phyloP scores from a whole-genome alignment of 2,113 vertebrate genomes.

The Atractosteus spatula region DNA sequence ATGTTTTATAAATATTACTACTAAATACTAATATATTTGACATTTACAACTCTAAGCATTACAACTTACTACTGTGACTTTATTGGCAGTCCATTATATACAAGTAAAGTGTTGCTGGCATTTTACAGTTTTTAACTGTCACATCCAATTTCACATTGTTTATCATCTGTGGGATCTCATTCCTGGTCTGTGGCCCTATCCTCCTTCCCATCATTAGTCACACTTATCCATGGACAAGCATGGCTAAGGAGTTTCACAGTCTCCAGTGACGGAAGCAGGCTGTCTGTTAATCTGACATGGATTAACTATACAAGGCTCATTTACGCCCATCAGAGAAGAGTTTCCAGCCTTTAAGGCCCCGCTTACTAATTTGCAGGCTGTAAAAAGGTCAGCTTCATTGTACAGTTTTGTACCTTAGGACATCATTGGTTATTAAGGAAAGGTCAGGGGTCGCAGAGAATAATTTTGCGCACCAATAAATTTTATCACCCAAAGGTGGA shows the following conservation, averaged over 20 bases:
- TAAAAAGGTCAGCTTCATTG: not conserved
- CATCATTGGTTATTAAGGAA: not conserved
- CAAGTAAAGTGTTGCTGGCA: too few relatives aligned
- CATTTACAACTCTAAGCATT: too few relatives aligned
- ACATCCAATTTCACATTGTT: too few relatives aligned
- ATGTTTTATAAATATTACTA: too few relatives aligned
- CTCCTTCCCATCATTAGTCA: not conserved
- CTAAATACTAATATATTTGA: too few relatives aligned
- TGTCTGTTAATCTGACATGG: not conserved
- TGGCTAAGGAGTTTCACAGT: not conserved
- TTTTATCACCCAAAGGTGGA: not conserved
- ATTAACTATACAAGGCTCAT: constrained; percentile 9
- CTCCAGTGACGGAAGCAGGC: not conserved
- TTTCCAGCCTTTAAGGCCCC: not conserved
- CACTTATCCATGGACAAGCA: not conserved
- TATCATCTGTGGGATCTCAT: too few relatives aligned
- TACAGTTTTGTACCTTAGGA: not conserved
- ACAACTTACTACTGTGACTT: too few relatives aligned
- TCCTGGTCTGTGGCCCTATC: too few relatives aligned
- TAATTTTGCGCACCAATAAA: not conserved
- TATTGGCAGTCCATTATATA: too few relatives aligned
- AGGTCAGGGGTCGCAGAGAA: not conserved
- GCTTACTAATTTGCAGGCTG: not conserved
- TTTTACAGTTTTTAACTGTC: too few relatives aligned
- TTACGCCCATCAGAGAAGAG: not conserved